Conservation (phyloP, 2,888 invertebrate genomes). For the Ramazzottius varieornatus region DNA sequence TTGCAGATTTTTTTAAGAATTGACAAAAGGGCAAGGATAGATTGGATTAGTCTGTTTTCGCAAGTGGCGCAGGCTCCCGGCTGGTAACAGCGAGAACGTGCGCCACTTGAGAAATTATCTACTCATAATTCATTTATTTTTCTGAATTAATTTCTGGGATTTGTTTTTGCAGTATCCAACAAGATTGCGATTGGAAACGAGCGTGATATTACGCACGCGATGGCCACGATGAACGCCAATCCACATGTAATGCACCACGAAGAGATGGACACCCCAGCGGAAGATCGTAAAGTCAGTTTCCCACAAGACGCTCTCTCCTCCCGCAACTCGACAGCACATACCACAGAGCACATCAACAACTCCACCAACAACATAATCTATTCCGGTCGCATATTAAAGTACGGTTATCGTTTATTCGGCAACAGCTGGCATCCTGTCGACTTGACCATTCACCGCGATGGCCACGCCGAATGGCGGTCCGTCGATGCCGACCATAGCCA, state of each 20-base stretch:
- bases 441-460: background rate
- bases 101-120: too few species aligned
- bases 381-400: background rate
- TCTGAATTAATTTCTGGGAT: too few species aligned
- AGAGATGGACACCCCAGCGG: background rate
- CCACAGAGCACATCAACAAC: background rate
- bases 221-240: background rate
- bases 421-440: slow-evolving; percentile 2
- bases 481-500: too few species aligned
- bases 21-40: too few species aligned
- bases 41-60: too few species aligned
- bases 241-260: background rate
- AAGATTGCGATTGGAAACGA: background rate
- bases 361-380: background rate
- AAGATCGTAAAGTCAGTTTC: background rate
- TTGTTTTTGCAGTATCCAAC: background rate
- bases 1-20: too few species aligned
- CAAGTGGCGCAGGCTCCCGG: too few species aligned
- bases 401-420: background rate
- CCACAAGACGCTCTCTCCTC: background rate
- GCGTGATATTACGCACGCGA: background rate
- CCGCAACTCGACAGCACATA: background rate
- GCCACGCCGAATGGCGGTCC: background rate
- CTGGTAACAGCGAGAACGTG: too few species aligned
- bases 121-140: too few species aligned